Base-by-base conservation (phyloP, 2,888 invertebrate genomes). In the Zaprionus bogoriensis region DNA sequence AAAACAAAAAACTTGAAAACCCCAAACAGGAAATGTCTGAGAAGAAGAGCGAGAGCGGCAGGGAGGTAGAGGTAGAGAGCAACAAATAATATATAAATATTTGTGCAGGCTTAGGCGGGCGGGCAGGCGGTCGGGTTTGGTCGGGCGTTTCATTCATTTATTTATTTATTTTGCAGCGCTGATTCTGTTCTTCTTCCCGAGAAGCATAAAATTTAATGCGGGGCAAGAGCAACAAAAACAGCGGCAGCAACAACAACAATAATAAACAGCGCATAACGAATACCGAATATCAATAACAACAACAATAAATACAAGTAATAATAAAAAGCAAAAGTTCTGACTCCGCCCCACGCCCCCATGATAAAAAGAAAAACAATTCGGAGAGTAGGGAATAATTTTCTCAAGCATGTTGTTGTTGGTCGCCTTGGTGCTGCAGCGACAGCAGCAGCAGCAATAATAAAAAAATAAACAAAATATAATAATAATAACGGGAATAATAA, bases 191-290 rank as follows among this genome's bases (percentile, higher is more conserved):
- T n/a, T n/a, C n/a, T 23, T 17, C 46, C 58, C 54, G 65, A 69
- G 78, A 81, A 77, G 55, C 78, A 81, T 77, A 47, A 81, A 80
- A 73, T 75, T 75, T 75, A 68, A 77, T 68, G 77, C 60, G 74
- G 53, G 46, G 77, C 60, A 70, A 53, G 46, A 41, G 6, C 14
- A 47, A 32, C 52, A 50, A 65, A 66, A 27, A 28, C n/a, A 28
- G n/a, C 28, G n/a, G 10, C 30, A 30, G 10, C 30, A 28, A 28
- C 28, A 28, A 1, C 32, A 32, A 6, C 12, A 14, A 5, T 6
- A 14, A n/a, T n/a, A n/a, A n/a, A 30, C 59, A 58, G 30, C 47
- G n/a, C n/a, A n/a, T n/a, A 14, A 17, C 32, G 17, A 36, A 36
- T 36, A 36, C 14, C 14, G 32, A 14, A 36, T 36, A 36, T 36